Base-by-base conservation (phyloP, 1,140 invertebrate genomes). In the Anastrepha obliqua region DNA sequence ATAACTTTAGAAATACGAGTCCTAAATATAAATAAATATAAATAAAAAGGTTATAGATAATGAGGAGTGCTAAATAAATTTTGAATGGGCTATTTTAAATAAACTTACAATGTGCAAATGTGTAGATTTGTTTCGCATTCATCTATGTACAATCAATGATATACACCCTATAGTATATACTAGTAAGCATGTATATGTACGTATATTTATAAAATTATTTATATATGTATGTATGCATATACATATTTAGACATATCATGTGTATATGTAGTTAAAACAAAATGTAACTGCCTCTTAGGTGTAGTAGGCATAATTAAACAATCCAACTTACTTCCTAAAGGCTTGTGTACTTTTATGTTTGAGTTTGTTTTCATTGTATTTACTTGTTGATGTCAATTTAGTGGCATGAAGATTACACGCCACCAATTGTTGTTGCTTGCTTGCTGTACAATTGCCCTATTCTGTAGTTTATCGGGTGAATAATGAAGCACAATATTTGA, bases 201-300 rank as follows among this genome's bases (percentile, higher is more conserved):
- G 51, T 55, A 55, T 55, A 11, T 55, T 55, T 55, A 55, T 11
- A 55, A 29, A 29, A 29, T 1, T 29, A 29, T 29, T 29, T 29
- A 29, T 29, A 29, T 29, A 29, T 29, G 29, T 29, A n/a, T 29
- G 29, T 29, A 42, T 74, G 42, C 6, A n/a, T 74, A 74, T 44
- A n/a, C 60, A 62, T 15, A n/a, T 62, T 62, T n/a, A 74, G 39
- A 67, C 29, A 3, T 67, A 67, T 42, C 7, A 29, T 29, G 55
- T 0, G 13, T 58, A 58, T 58, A 13, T 58, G 7, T 58, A 58
- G 13, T 58, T 58, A 58, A 58, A 58, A 58, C 7, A 3, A 67
- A 29, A 67, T 67, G 29, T 42, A 67, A 67, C 65, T 67, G 65
- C 39, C 29, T 67, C 70, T 47, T 51, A 74, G 17, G 44, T 74